A percentile compares a stretch with the other conserved stretches of the same genome.
Conservation (phyloP, 2,113 vertebrate species). For the Sorex fumeus region DNA sequence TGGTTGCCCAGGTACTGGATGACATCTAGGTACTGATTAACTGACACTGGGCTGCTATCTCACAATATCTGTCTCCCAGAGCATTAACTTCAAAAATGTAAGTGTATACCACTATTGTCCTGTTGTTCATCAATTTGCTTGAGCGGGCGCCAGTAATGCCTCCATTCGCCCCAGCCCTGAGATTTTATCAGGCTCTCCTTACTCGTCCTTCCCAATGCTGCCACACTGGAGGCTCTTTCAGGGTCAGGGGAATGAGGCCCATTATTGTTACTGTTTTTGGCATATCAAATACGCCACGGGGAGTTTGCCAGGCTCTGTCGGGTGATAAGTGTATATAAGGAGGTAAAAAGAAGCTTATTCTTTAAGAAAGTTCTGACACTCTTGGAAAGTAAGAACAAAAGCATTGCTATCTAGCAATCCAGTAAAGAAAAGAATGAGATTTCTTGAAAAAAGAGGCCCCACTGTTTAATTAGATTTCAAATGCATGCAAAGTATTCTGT, state of each 20-base stretch:
- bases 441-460: background rate
- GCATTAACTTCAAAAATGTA: background rate
- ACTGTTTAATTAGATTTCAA: background rate
- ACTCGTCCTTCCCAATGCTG: no score
- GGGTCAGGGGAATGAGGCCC: no score
- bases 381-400: background rate
- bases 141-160: no score
- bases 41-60: background rate
- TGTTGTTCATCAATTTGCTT: no score
- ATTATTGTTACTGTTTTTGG: no score
- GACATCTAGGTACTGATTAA: background rate
- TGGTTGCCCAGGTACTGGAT: background rate
- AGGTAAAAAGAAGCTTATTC: constrained; percentile 19
- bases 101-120: no score
- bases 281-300: no score
- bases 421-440: background rate
- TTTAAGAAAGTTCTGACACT: background rate
- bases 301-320: no score
- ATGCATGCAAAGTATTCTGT: background rate
- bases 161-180: no score
- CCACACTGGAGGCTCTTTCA: no score
- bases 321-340: background rate
- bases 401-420: background rate
- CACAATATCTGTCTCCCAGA: background rate
- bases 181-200: no score